Evolutionary conservation across 2,797 vertebrate genomes (phyloP).

Genomic region (Rhynchonycteris naso): DNA sequence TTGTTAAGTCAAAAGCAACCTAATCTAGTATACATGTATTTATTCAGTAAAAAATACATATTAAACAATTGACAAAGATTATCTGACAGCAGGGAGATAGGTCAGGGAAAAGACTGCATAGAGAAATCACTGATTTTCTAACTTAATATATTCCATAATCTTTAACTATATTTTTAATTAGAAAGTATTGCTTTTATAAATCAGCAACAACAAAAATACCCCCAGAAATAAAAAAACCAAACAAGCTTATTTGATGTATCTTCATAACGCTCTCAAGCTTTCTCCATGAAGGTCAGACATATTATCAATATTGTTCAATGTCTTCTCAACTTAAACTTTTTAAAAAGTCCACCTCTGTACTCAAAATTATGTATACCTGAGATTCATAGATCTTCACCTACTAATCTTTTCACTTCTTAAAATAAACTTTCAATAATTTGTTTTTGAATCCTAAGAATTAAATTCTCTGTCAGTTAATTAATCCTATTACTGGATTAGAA

Average conservation of each 20-base stretch:
- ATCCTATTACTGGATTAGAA: constrained; percentile 67
- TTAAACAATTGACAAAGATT: not conserved
- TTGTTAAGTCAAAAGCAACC: not conserved
- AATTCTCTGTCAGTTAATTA: constrained; percentile 66
- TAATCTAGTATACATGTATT: not conserved
- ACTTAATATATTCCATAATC: not conserved
- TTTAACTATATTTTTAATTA: not conserved
- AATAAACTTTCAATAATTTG: not conserved
- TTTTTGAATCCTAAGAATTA: constrained; percentile 34
- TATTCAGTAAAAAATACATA: not conserved
- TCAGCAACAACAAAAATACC: not conserved
- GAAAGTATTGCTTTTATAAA: not conserved
- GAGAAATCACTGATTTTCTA: not conserved
- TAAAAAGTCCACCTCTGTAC: not conserved
- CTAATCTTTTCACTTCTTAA: not conserved
- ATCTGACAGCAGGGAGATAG: not conserved
- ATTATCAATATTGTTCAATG: not conserved
- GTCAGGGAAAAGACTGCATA: not conserved
- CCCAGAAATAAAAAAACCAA: not conserved
- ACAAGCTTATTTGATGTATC: not conserved
- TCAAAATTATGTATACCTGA: not conserved
- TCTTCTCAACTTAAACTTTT: not conserved
- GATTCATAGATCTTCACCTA: not conserved
- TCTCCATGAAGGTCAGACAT: not conserved
- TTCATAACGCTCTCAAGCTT: not conserved